phyloP scores from a whole-genome alignment of 2,888 invertebrate species.

The Heliconius cydno region DNA sequence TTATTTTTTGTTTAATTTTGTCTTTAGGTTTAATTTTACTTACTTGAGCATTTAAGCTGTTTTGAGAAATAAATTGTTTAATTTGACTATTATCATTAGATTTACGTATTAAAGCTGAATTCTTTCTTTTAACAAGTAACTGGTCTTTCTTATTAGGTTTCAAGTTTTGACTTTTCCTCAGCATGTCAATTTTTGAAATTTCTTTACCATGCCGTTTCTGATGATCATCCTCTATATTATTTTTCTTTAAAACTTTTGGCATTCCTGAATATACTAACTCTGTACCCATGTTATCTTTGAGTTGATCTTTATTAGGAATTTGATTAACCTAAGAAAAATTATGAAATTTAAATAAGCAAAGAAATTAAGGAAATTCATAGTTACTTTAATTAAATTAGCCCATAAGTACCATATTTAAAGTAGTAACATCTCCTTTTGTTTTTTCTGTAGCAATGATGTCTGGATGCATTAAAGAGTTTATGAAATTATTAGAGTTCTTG shows the following conservation, averaged over 20 bases:
- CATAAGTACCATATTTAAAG: conserved; percentile 3
- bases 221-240: background rate
- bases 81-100: conserved; percentile 5
- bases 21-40: conserved; percentile 6
- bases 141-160: conserved; percentile 10
- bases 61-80: conserved; percentile 3
- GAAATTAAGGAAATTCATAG: background rate
- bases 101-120: conserved; percentile 2
- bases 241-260: conserved; percentile 1
- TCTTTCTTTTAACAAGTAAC: conserved; percentile 6
- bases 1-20: conserved; percentile 7
- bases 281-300: background rate
- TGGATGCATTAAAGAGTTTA: background rate
- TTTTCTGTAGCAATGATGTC: conserved; percentile 9
- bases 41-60: conserved; percentile 10
- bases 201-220: conserved; percentile 2
- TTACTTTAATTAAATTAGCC: too few relatives aligned
- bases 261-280: conserved; percentile 2
- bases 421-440: conserved; percentile 1
- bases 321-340: background rate
- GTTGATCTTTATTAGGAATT: background rate
- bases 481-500: background rate
- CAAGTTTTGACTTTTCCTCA: background rate
- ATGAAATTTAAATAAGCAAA: background rate
- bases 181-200: background rate